These are phyloP conservation scores for Caenorhabditis sulstoni DNA, from an alignment of 2,888 invertebrate genomes.

Conservation along the genomic window DNA sequence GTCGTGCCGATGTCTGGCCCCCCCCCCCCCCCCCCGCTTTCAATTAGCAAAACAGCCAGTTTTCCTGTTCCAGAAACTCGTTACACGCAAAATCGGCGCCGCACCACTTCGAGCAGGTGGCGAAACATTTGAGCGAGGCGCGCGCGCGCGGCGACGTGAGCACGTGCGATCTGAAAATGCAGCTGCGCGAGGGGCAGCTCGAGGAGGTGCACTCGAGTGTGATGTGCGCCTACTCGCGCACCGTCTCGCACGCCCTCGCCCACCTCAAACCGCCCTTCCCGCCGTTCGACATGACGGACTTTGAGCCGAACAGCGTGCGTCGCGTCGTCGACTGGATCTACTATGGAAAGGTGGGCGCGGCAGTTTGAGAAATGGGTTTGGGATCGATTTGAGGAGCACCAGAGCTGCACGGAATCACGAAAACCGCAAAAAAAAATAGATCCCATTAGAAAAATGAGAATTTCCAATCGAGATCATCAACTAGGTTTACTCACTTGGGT, in stretches of 20 bases:
- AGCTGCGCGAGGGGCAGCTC: slow-evolving; percentile 21
- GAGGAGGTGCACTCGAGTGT: slow-evolving; percentile 54
- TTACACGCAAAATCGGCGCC: slow-evolving; percentile 35
- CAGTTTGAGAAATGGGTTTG: too few species aligned
- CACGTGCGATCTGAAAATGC: slow-evolving; percentile 42
- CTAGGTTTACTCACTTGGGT: too few species aligned
- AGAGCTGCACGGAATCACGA: too few species aligned
- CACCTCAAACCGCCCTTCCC: slow-evolving; percentile 24
- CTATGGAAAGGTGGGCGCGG: slow-evolving; percentile 36
- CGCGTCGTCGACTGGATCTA: slow-evolving; percentile 59
- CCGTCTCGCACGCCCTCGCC: slow-evolving; percentile 8
- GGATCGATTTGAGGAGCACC: too few species aligned
- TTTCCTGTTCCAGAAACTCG: slow-evolving; percentile 21
- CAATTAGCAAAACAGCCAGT: too few species aligned
- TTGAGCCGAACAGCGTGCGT: slow-evolving; percentile 33
- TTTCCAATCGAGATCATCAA: too few species aligned
- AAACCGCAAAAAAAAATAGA: too few species aligned
- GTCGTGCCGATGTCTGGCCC: too few species aligned
- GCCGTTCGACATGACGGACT: slow-evolving; percentile 32
- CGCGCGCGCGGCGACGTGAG: slow-evolving; percentile 19
- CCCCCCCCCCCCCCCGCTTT: too few species aligned
- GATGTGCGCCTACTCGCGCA: slow-evolving; percentile 24
- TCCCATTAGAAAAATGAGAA: too few species aligned
- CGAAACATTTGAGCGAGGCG: slow-evolving; percentile 14
- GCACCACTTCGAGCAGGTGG: slow-evolving; percentile 35